These are phyloP conservation scores for Euura lappo DNA, from an alignment of 1,140 invertebrate genomes.

Conservation along the genomic window DNA sequence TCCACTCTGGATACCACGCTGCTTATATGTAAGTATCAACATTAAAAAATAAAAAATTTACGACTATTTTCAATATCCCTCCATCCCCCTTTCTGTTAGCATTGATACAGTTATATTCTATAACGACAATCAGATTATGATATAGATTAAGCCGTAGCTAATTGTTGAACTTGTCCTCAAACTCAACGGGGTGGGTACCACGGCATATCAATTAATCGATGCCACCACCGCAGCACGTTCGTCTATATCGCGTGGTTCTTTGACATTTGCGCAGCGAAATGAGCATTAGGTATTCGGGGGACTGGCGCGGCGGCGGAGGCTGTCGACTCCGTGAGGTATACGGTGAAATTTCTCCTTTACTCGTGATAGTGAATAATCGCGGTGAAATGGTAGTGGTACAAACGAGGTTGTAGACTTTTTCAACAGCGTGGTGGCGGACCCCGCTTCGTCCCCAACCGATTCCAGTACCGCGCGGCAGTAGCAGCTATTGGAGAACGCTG, in stretches of 20 bases:
- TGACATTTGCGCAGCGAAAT: conserved; percentile 24
- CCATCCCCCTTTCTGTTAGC: too few species aligned
- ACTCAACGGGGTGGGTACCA: too few species aligned
- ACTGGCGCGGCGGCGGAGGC: conserved; percentile 22
- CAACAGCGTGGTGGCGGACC: background rate
- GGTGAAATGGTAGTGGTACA: background rate
- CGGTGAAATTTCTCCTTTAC: conserved; percentile 46
- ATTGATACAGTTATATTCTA: too few species aligned
- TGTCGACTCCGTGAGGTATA: conserved; percentile 26
- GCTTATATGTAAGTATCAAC: conserved; percentile 55
- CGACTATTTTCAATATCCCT: too few species aligned
- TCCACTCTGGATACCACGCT: conserved; percentile 62
- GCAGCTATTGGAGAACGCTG: too few species aligned
- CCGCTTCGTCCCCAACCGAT: conserved; percentile 18
- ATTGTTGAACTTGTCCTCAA: too few species aligned
- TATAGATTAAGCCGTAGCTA: too few species aligned
- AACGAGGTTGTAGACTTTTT: conserved; percentile 30
- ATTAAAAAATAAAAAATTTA: too few species aligned
- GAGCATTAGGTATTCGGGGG: conserved; percentile 26
- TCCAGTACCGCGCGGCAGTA: conserved; percentile 9
- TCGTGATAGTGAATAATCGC: too few species aligned
- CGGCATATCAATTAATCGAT: too few species aligned
- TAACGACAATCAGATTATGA: too few species aligned
- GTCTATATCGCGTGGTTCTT: conserved; percentile 18
- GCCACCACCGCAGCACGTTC: too few species aligned